Percentiles rank a stretch among this genome's conserved stretches.
These are phyloP conservation scores for Sapayoa aenigma DNA, from an alignment of 2,113 vertebrate genomes.

Conservation along the genomic window DNA sequence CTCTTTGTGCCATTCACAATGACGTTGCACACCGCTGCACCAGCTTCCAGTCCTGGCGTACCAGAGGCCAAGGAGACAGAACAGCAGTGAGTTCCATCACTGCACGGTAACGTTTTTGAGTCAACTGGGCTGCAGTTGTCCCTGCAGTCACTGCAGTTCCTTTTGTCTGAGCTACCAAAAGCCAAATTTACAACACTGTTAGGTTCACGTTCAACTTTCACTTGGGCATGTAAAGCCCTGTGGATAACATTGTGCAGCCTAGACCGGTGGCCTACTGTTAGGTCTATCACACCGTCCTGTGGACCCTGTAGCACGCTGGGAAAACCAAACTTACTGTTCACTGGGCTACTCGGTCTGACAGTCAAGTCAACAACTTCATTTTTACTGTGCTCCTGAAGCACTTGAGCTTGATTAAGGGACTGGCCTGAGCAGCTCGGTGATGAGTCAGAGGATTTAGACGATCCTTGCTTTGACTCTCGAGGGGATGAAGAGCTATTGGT, in stretches of 20 bases:
- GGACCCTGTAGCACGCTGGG: constrained; percentile 73
- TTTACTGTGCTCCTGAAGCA: constrained; percentile 79
- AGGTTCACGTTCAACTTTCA: constrained; percentile 87
- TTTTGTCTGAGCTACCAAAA: constrained; percentile 75
- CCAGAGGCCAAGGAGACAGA: constrained; percentile 73
- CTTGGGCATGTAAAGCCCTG: constrained; percentile 83
- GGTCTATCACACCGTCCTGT: constrained; percentile 93
- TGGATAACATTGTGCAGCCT: constrained; percentile 93
- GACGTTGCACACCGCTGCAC: constrained; percentile 89
- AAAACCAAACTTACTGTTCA: constrained; percentile 77
- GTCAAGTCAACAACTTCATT: constrained; percentile 85
- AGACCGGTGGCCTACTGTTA: constrained; percentile 88
- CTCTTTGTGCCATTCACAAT: constrained; percentile 91
- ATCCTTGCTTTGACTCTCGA: constrained; percentile 81
- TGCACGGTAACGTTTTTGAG: constrained; percentile 74
- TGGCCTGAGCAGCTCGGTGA: constrained; percentile 84
- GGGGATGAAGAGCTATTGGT: constrained; percentile 79
- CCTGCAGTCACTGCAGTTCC: constrained; percentile 78
- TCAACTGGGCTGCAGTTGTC: constrained; percentile 79
- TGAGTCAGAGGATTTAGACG: constrained; percentile 76
- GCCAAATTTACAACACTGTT: constrained; percentile 80
- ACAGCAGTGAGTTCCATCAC: constrained; percentile 71
- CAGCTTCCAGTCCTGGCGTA: constrained; percentile 71
- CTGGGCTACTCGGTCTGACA: constrained; percentile 83
- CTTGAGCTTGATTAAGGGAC: constrained; percentile 78